A percentile compares a stretch with the other conserved stretches of the same genome.
phyloP scores from a whole-genome alignment of 2,888 invertebrate genomes.

The Lochmaea capreae region DNA sequence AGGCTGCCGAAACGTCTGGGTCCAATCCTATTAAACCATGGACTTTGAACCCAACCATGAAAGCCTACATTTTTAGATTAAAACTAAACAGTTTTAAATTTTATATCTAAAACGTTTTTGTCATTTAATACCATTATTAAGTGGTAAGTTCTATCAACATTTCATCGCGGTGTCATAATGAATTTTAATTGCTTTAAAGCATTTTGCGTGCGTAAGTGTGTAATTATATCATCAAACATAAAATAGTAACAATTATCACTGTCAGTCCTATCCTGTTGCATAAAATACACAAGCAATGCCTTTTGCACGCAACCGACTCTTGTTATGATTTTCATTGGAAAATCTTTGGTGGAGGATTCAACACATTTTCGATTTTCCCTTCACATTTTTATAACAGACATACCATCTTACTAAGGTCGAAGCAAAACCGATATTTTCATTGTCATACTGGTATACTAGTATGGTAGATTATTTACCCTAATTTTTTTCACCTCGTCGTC shows the following conservation, averaged over 20 bases:
- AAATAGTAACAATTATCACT: slow-evolving; percentile 6
- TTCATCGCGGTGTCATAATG: not conserved
- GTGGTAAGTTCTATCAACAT: not conserved
- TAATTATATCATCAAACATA: not conserved
- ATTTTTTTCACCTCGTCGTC: not conserved
- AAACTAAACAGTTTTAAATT: too few species aligned
- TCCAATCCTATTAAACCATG: too few species aligned
- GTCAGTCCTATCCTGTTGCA: slow-evolving; percentile 26
- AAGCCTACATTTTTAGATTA: too few species aligned
- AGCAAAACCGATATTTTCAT: slow-evolving; percentile 40
- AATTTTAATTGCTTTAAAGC: not conserved
- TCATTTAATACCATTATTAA: too few species aligned
- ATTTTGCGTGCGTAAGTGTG: not conserved
- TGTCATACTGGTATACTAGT: slow-evolving; percentile 26
- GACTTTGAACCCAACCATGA: too few species aligned
- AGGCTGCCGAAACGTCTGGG: too few species aligned
- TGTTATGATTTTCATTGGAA: slow-evolving; percentile 47
- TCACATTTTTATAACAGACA: not conserved
- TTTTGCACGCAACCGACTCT: slow-evolving; percentile 37
- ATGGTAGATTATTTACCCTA: slow-evolving; percentile 12
- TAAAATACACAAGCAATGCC: slow-evolving; percentile 30
- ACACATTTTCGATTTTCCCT: slow-evolving; percentile 20
- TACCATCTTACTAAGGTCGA: not conserved
- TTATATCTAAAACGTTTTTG: too few species aligned
- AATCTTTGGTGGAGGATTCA: slow-evolving; percentile 46